Conservation (phyloP, 2,797 vertebrate genomes). For the Cichlasoma orientale region DNA sequence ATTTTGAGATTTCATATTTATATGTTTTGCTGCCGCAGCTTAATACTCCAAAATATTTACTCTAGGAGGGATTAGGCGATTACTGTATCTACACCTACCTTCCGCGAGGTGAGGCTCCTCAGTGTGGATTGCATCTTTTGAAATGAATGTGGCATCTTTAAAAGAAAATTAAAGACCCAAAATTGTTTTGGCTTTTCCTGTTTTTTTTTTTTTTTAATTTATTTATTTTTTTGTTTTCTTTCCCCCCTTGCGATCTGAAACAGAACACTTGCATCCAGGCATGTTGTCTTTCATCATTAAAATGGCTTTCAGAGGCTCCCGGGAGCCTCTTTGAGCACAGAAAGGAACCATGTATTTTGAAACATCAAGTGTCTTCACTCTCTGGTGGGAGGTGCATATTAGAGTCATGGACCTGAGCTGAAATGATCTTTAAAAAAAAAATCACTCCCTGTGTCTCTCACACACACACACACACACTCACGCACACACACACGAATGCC, state of each 20-base stretch:
- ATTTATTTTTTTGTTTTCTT: too few species aligned
- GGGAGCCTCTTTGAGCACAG: conserved; percentile 46
- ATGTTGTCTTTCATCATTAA: conserved; percentile 73
- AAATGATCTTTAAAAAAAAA: conserved; percentile 33
- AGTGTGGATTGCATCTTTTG: conserved; percentile 32
- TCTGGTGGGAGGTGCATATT: conserved; percentile 54
- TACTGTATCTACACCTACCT: conserved; percentile 27
- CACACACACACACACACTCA: background rate
- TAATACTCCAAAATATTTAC: conserved; percentile 44
- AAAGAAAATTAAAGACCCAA: conserved; percentile 60
- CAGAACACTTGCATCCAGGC: conserved; percentile 52
- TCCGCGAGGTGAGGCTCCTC: conserved; percentile 25
- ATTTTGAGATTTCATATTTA: conserved; percentile 52
- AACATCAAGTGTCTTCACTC: conserved; percentile 47
- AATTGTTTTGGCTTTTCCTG: conserved; percentile 55
- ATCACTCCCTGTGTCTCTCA: background rate
- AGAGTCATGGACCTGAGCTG: conserved; percentile 50
- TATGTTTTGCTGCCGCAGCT: conserved; percentile 38
- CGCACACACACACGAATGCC: background rate
- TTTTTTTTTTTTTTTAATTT: background rate
- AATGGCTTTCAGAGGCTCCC: conserved; percentile 53
- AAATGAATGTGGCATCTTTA: conserved; percentile 43
- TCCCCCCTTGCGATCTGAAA: conserved; percentile 48
- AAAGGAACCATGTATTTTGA: conserved; percentile 52
- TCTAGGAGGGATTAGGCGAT: conserved; percentile 33